phyloP scores from a whole-genome alignment of 2,888 invertebrate species.

The Dryadula phaetusa region DNA sequence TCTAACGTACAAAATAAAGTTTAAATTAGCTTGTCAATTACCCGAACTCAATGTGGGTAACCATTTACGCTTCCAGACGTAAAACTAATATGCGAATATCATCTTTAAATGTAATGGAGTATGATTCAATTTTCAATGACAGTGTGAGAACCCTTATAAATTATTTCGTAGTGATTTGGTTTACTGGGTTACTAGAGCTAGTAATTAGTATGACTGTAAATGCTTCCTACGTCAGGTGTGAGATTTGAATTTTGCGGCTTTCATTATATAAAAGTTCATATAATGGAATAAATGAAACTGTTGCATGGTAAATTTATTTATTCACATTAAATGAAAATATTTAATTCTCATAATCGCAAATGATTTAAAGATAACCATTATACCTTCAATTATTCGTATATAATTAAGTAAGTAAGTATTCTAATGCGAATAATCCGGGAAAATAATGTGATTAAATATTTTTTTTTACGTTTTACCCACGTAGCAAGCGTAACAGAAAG shows the following conservation, averaged over 20 bases:
- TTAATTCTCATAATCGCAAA: too few species aligned
- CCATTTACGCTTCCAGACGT: constrained; percentile 10
- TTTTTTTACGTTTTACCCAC: too few species aligned
- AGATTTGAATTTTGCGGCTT: constrained; percentile 7
- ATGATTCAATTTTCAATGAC: not conserved
- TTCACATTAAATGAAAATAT: too few species aligned
- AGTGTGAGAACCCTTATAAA: not conserved
- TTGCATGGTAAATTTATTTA: not conserved
- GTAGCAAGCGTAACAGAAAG: too few species aligned
- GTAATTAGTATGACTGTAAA: constrained; percentile 28
- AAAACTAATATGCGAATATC: not conserved
- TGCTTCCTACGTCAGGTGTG: constrained; percentile 19
- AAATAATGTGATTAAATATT: too few species aligned
- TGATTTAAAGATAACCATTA: too few species aligned
- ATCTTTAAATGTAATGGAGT: not conserved
- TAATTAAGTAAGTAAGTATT: too few species aligned
- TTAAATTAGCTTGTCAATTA: constrained; percentile 12
- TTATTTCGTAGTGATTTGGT: constrained; percentile 26
- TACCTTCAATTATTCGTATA: too few species aligned
- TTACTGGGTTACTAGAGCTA: constrained; percentile 27
- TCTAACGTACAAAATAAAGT: constrained; percentile 2
- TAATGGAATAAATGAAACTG: not conserved
- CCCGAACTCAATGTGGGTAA: constrained; percentile 19
- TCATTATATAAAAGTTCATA: not conserved
- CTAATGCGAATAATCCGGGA: too few species aligned